These are phyloP conservation scores for Orthochromis malagaraziensis DNA, from an alignment of 2,113 vertebrate species.

Conservation along the genomic window DNA sequence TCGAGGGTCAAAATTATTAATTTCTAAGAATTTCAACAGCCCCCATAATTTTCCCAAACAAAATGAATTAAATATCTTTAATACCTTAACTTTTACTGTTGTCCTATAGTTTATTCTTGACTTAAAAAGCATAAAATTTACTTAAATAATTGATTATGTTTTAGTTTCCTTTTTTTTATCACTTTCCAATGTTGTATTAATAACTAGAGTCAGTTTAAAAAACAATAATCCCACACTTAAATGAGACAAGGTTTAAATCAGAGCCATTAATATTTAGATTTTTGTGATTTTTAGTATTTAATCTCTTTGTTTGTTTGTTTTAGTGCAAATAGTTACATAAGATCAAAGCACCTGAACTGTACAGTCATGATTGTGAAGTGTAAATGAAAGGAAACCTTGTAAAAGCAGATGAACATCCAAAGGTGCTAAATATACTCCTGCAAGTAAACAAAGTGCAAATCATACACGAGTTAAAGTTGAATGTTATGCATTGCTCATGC, in stretches of 20 bases:
- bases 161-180: background rate
- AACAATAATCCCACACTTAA: background rate
- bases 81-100: accelerated
- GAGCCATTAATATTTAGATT: accelerated
- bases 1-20: accelerated
- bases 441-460: background rate
- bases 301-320: background rate
- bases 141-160: background rate
- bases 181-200: background rate
- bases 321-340: background rate
- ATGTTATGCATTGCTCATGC: background rate
- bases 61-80: background rate
- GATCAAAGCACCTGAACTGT: background rate
- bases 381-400: background rate
- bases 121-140: accelerated
- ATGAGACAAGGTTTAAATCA: background rate
- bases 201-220: background rate
- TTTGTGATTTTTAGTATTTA: background rate
- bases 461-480: background rate
- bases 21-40: background rate
- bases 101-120: accelerated
- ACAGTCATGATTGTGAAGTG: background rate
- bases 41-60: background rate
- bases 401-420: background rate
- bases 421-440: background rate